Evolutionary conservation across 2,888 invertebrate genomes (phyloP).

Genomic region (Serripes groenlandicus): DNA sequence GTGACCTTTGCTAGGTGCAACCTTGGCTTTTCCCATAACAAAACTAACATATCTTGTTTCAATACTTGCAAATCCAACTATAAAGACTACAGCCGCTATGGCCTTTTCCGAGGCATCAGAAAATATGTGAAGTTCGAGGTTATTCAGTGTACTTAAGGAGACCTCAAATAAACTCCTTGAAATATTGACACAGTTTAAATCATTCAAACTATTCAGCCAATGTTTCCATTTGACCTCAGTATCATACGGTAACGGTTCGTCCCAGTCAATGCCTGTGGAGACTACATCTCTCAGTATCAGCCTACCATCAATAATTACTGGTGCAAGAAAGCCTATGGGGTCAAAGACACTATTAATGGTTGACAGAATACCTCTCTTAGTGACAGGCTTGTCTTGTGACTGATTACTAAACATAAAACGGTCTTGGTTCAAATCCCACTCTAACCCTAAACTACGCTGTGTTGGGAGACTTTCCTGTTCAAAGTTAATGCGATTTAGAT

Average conservation of each 20-base stretch:
- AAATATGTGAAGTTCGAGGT: conserved; percentile 61
- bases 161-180: conserved; percentile 6
- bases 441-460: conserved; percentile 21
- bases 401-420: conserved; percentile 21
- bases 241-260: conserved; percentile 9
- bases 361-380: too few species aligned
- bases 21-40: conserved; percentile 51
- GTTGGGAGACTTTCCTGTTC: conserved; percentile 15
- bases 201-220: conserved; percentile 8
- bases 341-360: conserved; percentile 31
- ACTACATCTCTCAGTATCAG: conserved; percentile 29
- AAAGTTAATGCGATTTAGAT: conserved; percentile 20
- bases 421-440: conserved; percentile 19
- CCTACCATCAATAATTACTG: conserved; percentile 7
- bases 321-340: conserved; percentile 20
- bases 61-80: conserved; percentile 8
- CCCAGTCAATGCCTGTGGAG: conserved; percentile 6
- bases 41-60: conserved; percentile 17
- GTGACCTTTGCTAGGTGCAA: conserved; percentile 43
- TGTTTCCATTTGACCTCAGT: conserved; percentile 9
- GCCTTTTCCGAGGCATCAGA: conserved; percentile 69
- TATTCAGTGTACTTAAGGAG: not conserved
- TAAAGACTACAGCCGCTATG: conserved; percentile 65
- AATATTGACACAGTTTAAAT: conserved; percentile 13
- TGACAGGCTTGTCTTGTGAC: too few species aligned